These are phyloP conservation scores for Uromys caudimaculatus DNA, from an alignment of 2,797 vertebrate species.

Conservation along the genomic window DNA sequence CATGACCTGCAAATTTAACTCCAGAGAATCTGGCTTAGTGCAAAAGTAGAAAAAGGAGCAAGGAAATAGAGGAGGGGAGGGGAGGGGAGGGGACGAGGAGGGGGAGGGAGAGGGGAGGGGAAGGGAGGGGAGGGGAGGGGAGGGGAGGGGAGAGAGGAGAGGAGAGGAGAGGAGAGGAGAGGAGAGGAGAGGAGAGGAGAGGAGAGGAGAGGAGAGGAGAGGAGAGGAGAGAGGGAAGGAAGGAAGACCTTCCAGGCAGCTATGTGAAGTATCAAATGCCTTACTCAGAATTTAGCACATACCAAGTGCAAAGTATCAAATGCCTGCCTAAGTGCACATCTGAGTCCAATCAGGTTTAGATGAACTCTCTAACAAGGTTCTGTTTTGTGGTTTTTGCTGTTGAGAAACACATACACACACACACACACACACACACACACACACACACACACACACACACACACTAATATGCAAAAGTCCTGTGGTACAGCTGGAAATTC, in stretches of 20 bases:
- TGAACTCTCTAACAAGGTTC: slow-evolving; percentile 40
- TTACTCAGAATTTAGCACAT: slow-evolving; percentile 30
- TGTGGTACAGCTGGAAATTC: slow-evolving; percentile 34
- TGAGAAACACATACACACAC: slow-evolving; percentile 35
- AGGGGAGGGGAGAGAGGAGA: no score
- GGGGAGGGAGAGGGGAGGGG: fast-evolving
- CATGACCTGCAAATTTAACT: neutral
- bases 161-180: fast-evolving
- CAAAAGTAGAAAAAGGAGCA: neutral
- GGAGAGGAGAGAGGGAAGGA: fast-evolving
- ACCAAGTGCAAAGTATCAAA: slow-evolving; percentile 36
- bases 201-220: fast-evolving
- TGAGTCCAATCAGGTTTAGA: slow-evolving; percentile 3
- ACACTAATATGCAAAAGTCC: slow-evolving; percentile 44
- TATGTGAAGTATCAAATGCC: slow-evolving; percentile 48
- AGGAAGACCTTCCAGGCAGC: neutral
- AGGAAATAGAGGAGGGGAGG: neutral
- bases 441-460: neutral
- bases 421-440: neutral
- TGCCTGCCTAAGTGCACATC: slow-evolving; percentile 37
- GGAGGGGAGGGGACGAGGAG: fast-evolving
- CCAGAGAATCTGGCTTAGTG: neutral
- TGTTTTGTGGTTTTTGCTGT: slow-evolving; percentile 25
- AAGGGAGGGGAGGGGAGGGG: fast-evolving
- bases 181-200: fast-evolving